Base-by-base conservation (phyloP, 2,113 vertebrate genomes). In the Acanthisitta chloris region DNA sequence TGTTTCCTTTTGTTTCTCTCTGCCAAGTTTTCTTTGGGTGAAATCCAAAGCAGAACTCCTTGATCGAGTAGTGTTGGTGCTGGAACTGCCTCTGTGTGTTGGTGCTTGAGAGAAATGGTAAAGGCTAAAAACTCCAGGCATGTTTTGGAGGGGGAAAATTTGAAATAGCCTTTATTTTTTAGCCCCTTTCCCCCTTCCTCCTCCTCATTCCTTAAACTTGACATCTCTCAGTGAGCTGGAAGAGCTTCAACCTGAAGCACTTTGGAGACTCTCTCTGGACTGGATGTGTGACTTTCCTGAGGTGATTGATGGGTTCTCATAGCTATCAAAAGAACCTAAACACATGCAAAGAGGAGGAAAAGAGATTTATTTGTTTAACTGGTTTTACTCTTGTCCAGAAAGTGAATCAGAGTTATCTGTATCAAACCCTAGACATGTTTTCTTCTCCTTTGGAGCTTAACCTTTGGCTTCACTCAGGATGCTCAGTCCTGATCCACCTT, bases 141-240 rank as follows among this genome's bases (percentile, higher is more conserved):
- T 78, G 40, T 85, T 85, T 76, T 19, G 31, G 40, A 42, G 48
- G n/a, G 33, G 42, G 3, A 10, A 70, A 88, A 71, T 12, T 45
- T 12, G 49, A 92, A 94, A 89, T 81, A 89, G 9, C 70, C 91
- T 49, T 61, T 38, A 14, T 9, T 72, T 65, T 69, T n/a, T 17
- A 66, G 3, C 26, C 6, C 6, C 23, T 42, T 42, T 55, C 16
- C 71, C 79, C 85, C 38, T 92, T 81, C 42, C 52, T 85, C 46
- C 85, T 67, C 29, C 58, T 92, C 71, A 85, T 96, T 93, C 82
- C 54, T 93, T 73, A 94, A 94, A 86, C 38, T 88, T 87, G 96
- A 97, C 72, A 69, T 96, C 69, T 95, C 91, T 87, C 81, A 95
- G 93, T 48, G 96, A 96, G 80, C 86, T 97, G 81, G 81, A 92